Conservation (phyloP, 2,888 invertebrate species). For the Stegophylla sp. region DNA sequence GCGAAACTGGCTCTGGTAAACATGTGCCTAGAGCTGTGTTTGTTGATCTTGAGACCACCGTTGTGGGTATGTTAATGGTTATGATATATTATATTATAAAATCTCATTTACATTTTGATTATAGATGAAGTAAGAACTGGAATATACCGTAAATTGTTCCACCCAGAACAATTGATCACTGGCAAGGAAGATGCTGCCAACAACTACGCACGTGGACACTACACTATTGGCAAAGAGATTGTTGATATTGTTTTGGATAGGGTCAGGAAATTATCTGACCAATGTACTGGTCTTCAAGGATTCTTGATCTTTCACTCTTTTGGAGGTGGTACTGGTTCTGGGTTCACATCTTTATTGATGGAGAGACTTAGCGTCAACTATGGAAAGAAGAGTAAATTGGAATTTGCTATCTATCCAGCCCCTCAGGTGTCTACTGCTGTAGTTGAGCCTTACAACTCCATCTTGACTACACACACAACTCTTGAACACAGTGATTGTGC, state of each 20-base stretch:
- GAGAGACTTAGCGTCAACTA: conserved; percentile 95
- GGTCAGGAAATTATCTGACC: conserved; percentile 85
- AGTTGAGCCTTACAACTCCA: conserved; percentile 98
- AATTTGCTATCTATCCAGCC: conserved; percentile 96
- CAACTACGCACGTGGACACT: conserved; percentile 97
- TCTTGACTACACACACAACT: conserved; percentile 94
- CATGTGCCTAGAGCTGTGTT: conserved; percentile 94
- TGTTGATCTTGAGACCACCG: conserved; percentile 95
- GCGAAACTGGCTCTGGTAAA: conserved; percentile 93
- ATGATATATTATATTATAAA: neutral
- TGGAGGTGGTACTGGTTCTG: conserved; percentile 92
- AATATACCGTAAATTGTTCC: conserved; percentile 94
- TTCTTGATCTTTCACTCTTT: conserved; percentile 96
- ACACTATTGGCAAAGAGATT: conserved; percentile 95
- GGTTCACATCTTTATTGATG: conserved; percentile 96
- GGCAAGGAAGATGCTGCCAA: conserved; percentile 98
- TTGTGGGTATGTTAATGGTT: conserved; percentile 72
- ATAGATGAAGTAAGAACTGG: conserved; percentile 88
- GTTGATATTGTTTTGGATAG: conserved; percentile 88
- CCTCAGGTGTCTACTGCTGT: conserved; percentile 85
- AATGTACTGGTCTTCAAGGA: conserved; percentile 90
- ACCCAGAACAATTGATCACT: conserved; percentile 95
- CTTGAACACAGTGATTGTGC: conserved; percentile 94
- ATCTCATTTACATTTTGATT: conserved; percentile 46
- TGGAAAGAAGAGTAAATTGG: conserved; percentile 93